Percentiles rank a stretch among this genome's conserved stretches.
These are phyloP conservation scores for Drosophila austrosaltans DNA, from an alignment of 2,888 invertebrate genomes.

Conservation along the genomic window DNA sequence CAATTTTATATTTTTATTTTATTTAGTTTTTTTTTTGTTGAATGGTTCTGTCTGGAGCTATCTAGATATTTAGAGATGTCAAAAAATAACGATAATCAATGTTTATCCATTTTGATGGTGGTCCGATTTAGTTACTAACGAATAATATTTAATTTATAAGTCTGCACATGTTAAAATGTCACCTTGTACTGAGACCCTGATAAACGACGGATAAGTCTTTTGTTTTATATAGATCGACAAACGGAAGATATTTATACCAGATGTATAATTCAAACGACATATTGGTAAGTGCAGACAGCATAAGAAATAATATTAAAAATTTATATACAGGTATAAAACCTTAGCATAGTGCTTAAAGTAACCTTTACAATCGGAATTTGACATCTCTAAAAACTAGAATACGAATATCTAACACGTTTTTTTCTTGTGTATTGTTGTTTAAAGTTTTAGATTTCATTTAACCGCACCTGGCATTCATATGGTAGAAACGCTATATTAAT, in stretches of 20 bases:
- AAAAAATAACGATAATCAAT: not conserved
- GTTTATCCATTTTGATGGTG: not conserved
- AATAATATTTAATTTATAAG: no score
- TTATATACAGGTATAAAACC: no score
- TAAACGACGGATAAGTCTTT: no score
- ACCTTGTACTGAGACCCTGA: no score
- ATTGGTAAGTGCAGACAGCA: no score
- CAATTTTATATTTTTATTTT: not conserved
- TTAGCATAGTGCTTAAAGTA: no score
- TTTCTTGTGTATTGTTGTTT: not conserved
- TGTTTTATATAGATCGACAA: no score
- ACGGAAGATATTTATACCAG: no score
- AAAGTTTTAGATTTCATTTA: conserved; percentile 32
- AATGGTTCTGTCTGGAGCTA: not conserved
- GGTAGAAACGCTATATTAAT: conserved; percentile 99
- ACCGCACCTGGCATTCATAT: conserved; percentile 96
- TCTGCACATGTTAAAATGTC: no score
- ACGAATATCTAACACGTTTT: not conserved
- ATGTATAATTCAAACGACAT: no score
- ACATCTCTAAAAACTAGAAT: conserved; percentile 3
- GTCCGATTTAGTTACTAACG: no score
- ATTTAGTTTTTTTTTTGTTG: not conserved
- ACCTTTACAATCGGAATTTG: not conserved
- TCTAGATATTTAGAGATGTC: conserved; percentile 5
- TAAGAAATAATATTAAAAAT: no score